Conservation (phyloP, 92 coral and sea anemone species). For the Epizoanthus stellaris region DNA sequence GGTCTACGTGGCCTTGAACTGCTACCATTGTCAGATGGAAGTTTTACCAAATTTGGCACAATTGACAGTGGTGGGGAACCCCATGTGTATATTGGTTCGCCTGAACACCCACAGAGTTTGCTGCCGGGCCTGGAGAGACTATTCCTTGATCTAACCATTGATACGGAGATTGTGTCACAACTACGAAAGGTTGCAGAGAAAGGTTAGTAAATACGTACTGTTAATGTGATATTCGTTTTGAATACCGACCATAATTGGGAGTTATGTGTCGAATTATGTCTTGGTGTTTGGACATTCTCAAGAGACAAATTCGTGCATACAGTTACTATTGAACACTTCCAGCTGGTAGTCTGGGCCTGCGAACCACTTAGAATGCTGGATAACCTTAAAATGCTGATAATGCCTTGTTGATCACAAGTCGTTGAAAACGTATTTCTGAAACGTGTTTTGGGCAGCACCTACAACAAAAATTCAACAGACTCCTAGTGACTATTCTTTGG, state of each 20-base stretch:
- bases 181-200: conserved; percentile 44
- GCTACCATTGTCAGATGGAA: conserved; percentile 70
- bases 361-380: too few relatives aligned
- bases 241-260: not conserved
- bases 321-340: too few relatives aligned
- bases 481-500: too few relatives aligned
- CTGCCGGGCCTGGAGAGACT: conserved; percentile 70
- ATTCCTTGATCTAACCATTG: conserved; percentile 65
- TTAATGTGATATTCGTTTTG: not conserved
- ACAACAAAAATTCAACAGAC: too few relatives aligned
- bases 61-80: conserved; percentile 7
- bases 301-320: too few relatives aligned
- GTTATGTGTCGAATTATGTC: too few relatives aligned
- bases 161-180: conserved; percentile 21
- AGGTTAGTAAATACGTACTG: conserved; percentile 25
- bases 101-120: conserved; percentile 67
- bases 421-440: too few relatives aligned
- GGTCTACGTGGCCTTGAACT: conserved; percentile 72
- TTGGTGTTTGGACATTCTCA: too few relatives aligned
- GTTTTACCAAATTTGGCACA: conserved; percentile 48
- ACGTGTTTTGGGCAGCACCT: too few relatives aligned
- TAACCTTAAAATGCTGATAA: too few relatives aligned
- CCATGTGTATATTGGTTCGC: conserved; percentile 62
- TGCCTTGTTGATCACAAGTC: too few relatives aligned
- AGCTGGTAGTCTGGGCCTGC: too few relatives aligned